Conservation (phyloP, 2,888 invertebrate genomes). For the Erebia aethiops region DNA sequence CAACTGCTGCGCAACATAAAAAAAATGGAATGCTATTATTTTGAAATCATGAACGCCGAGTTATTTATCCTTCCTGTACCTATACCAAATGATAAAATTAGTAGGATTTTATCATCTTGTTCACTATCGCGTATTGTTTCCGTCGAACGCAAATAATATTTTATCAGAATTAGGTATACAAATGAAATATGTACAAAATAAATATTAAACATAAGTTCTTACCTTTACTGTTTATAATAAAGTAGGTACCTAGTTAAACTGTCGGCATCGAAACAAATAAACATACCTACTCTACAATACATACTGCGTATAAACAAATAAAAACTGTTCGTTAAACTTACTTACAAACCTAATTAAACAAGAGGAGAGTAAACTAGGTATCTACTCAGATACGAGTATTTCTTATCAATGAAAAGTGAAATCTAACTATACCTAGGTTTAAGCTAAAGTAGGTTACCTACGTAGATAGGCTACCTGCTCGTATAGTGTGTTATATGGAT, state of each 20-base stretch:
- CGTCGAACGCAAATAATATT: constrained; percentile 25
- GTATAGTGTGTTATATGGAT: no score
- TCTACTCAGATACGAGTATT: neutral
- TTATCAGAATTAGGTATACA: constrained; percentile 14
- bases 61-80: neutral
- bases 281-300: neutral
- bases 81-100: constrained; percentile 5
- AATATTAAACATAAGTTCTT: constrained; percentile 24
- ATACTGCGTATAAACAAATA: neutral
- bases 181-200: constrained; percentile 16
- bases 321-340: neutral
- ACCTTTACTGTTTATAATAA: constrained; percentile 12
- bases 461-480: neutral
- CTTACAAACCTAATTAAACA: neutral
- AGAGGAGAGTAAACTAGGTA: neutral
- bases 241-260: constrained; percentile 21
- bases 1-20: neutral
- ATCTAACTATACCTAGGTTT: neutral
- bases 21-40: no score
- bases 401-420: neutral
- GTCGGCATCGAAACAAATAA: constrained; percentile 22
- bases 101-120: neutral
- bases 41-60: neutral
- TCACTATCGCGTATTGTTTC: constrained; percentile 24
- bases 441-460: neutral